Conservation (phyloP, 2,797 vertebrate genomes). For the Rousettus madagascariensis region DNA sequence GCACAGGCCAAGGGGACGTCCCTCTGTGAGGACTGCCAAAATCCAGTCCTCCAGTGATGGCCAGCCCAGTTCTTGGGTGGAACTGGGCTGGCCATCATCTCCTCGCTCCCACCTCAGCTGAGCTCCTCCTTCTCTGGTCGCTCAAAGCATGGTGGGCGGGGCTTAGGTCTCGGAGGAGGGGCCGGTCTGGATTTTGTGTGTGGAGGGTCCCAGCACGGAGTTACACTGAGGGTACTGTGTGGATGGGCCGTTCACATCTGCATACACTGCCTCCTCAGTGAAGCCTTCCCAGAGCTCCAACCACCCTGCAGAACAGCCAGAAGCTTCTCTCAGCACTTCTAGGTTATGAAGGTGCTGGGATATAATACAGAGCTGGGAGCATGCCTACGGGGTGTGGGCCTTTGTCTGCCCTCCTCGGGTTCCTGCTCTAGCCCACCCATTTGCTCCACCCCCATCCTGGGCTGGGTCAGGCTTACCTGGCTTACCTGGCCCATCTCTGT, state of each 20-base stretch:
- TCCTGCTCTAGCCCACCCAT: not conserved
- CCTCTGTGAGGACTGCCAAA: not conserved
- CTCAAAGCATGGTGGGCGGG: not conserved
- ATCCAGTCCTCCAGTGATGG: not conserved
- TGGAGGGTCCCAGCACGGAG: not conserved
- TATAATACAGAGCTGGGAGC: not conserved
- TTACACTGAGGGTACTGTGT: not conserved
- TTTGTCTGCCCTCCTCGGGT: not conserved
- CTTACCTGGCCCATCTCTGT: not conserved
- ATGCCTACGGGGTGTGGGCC: not conserved
- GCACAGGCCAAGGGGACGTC: not conserved
- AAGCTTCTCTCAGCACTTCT: not conserved
- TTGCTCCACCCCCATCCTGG: too few species aligned
- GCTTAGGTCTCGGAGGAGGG: not conserved
- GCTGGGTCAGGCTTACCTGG: not conserved
- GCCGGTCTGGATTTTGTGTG: too few species aligned
- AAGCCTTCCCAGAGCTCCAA: not conserved
- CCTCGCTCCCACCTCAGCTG: accelerated
- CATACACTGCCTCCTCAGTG: not conserved
- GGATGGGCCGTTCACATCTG: not conserved
- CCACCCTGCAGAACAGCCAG: not conserved
- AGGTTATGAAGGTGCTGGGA: not conserved
- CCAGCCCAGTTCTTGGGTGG: too few species aligned
- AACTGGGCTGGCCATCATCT: too few species aligned
- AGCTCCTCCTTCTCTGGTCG: too few species aligned